Evolutionary conservation across 2,113 vertebrate species (phyloP), one percentile per base, ranked within the genome.

Genomic region (Siniperca knerii): DNA sequence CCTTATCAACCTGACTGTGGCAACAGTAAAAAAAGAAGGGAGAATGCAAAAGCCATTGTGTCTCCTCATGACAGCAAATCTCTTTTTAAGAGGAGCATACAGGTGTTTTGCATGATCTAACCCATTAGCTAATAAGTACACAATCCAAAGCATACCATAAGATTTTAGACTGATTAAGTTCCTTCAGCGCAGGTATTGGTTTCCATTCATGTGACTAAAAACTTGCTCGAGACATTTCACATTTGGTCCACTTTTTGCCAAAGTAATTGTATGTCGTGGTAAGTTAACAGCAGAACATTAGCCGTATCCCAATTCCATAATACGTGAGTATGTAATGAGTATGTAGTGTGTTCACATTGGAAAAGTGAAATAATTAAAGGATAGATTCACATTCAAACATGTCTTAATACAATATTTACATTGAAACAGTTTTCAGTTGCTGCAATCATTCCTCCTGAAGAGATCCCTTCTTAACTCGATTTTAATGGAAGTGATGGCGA

Each of bases 1-100:
- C 69, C 52, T 76, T 58, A 23, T 57, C 37, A 74, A 64, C 68
- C 67, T 52, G 76, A 79, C 61, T 9, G 21, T 9, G 67, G 72
- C 61, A 35, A 48, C 33, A 46, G 57, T 25, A 6, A 52, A 52
- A 40, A 35, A 4, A 21, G 18, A 35, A n/a, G 18, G 7, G 54
- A 4, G 21, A 66, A 15, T 2, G 33, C 78, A 40, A 69, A 58
- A 75, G 73, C 40, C 77, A 64, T 44, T 52, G 62, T 40, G 57
- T 48, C 65, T 25, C 29, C 29, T 77, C 50, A 20, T 42, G 55
- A n/a, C 72, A 50, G 42, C 42, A 66, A 54, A 37, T 42, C 16
- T 77, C 42, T 67, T 66, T 66, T 37, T 4, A 23, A 62, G 29
- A 61, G n/a, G 46, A 29, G 23, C 40, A 67, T 37, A 67, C 15